Evolutionary conservation across 2,113 vertebrate species (phyloP), one percentile per base, ranked within the genome.

Genomic region (Salvelinus sp.): DNA sequence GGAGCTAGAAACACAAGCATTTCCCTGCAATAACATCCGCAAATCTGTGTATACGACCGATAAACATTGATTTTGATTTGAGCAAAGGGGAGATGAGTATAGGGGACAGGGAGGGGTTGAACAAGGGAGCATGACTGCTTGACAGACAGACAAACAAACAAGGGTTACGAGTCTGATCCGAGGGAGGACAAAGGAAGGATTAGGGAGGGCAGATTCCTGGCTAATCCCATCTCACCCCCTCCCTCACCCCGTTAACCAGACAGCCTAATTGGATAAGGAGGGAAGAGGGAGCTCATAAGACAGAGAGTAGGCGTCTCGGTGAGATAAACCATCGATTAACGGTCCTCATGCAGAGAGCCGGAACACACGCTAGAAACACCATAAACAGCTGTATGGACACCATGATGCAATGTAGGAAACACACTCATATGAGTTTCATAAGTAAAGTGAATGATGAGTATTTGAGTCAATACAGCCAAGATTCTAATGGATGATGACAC

Each of bases 221-320:
- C 50, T 58, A 20, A 25, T 6, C n/a, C 38, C 65, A 3, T 23
- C 20, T 48, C 33, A 27, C 38, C n/a, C 69, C 22, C 72, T 28
- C 60, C 60, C 12, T 54, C 63, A 13, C 16, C 62, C 13, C 72
- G 16, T 18, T 54, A 54, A 54, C 50, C 50, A 79, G 54, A 80
- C 67, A 38, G 58, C 38, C 25, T 81, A 84, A 88, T 50, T 77
- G 80, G 80, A 86, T 84, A 62, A 79, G 28, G 58, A 25, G 65
- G 68, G 65, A 75, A 38, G 33, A 69, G 9, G 57, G 30, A 44
- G 83, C 72, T 79, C 73, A 76, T 44, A 23, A 38, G 4, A 60
- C 48, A 58, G 38, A 65, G 74, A 71, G 70, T 22, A 65, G 38
- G 14, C 27, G 58, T 69, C 38, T 64, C 28, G 12, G 2, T 20